phyloP scores from a whole-genome alignment of 1,140 invertebrate species.

The Heliconius melpomene region DNA sequence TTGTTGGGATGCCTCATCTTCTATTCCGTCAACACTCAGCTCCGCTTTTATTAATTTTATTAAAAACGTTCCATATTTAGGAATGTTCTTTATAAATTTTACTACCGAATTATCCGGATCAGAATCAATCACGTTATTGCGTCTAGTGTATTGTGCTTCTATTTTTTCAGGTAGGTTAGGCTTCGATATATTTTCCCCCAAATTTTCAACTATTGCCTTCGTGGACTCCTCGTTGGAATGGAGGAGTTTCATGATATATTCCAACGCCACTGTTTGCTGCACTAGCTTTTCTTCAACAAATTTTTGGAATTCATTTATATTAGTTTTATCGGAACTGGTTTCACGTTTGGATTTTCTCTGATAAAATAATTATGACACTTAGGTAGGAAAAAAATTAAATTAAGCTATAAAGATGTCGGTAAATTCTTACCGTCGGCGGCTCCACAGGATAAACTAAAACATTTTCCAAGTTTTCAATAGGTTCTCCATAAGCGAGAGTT shows the following conservation, averaged over 20 bases:
- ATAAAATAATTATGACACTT: constrained; percentile 43
- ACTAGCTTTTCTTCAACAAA: constrained; percentile 64
- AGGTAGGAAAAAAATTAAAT: constrained; percentile 18
- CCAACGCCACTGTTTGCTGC: constrained; percentile 61
- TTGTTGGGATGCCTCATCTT: constrained; percentile 47
- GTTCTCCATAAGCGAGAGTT: constrained; percentile 34
- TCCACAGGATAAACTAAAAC: constrained; percentile 44
- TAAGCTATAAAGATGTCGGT: background rate
- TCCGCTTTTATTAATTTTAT: constrained; percentile 51
- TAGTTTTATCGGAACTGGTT: constrained; percentile 25
- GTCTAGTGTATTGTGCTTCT: constrained; percentile 49
- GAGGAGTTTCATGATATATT: constrained; percentile 53
- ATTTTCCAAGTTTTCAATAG: constrained; percentile 45
- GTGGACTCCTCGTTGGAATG: constrained; percentile 47
- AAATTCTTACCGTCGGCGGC: constrained; percentile 46
- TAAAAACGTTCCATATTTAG: constrained; percentile 54
- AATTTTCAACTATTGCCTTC: constrained; percentile 48
- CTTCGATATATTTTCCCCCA: constrained; percentile 44
- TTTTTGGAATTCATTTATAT: constrained; percentile 41
- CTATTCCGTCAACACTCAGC: constrained; percentile 43
- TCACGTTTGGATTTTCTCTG: constrained; percentile 59
- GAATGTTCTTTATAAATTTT: constrained; percentile 50
- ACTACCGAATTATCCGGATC: constrained; percentile 48
- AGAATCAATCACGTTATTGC: constrained; percentile 36
- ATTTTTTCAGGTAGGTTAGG: constrained; percentile 58